These are phyloP conservation scores for Drosophila paracracens DNA, from an alignment of 2,888 invertebrate species.

Conservation along the genomic window DNA sequence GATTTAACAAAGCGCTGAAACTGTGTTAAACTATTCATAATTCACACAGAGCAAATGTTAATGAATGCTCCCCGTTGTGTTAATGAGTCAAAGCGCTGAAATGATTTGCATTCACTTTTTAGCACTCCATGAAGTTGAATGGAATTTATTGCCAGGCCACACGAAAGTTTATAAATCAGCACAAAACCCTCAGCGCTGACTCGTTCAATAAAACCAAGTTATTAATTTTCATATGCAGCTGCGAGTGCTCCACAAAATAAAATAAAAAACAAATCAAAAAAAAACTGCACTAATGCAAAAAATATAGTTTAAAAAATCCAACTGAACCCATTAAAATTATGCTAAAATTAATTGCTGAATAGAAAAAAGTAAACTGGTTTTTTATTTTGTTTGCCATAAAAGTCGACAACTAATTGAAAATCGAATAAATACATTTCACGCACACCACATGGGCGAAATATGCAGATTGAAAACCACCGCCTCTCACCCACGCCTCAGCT, in stretches of 20 bases:
- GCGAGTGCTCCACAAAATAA: slow-evolving; percentile 7
- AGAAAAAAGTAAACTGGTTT: slow-evolving; percentile 54
- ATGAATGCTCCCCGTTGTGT: slow-evolving; percentile 75
- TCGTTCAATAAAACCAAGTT: slow-evolving; percentile 44
- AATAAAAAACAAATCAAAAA: not conserved
- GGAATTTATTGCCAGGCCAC: slow-evolving; percentile 66
- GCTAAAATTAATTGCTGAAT: slow-evolving; percentile 70
- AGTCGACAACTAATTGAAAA: slow-evolving; percentile 69
- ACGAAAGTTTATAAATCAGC: slow-evolving; percentile 65
- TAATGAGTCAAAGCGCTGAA: slow-evolving; percentile 78
- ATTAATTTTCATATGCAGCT: slow-evolving; percentile 35
- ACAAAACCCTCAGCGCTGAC: slow-evolving; percentile 30
- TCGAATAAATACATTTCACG: slow-evolving; percentile 42
- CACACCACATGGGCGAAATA: slow-evolving; percentile 14
- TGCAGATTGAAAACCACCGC: slow-evolving; percentile 34
- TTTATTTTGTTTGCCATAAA: slow-evolving; percentile 43
- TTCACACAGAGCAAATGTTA: slow-evolving; percentile 62
- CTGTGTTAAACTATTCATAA: slow-evolving; percentile 61
- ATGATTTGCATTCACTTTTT: slow-evolving; percentile 78
- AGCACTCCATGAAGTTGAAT: slow-evolving; percentile 48
- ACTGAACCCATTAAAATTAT: slow-evolving; percentile 56
- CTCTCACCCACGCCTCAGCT: not conserved
- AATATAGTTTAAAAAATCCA: not conserved
- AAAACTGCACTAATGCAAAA: slow-evolving; percentile 4
- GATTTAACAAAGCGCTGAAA: slow-evolving; percentile 50